A percentile compares a stretch with the other conserved stretches of the same genome.
These are phyloP conservation scores for Apodemus speciosus DNA, from an alignment of 2,113 vertebrate genomes.

Conservation along the genomic window DNA sequence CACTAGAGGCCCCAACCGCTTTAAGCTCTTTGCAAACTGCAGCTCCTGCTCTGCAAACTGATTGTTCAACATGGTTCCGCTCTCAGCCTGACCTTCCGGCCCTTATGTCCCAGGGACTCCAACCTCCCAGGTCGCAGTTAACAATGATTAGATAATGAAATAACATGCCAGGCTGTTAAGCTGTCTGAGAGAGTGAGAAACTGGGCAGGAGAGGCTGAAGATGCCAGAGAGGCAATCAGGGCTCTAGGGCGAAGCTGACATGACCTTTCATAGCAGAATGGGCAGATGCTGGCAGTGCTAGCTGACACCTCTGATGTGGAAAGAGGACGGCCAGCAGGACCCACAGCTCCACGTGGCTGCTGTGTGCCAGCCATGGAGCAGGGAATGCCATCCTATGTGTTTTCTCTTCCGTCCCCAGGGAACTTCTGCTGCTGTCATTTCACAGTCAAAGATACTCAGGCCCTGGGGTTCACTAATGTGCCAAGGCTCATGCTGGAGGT, in stretches of 20 bases:
- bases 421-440: background rate
- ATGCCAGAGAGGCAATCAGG: too few relatives aligned
- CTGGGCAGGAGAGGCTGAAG: background rate
- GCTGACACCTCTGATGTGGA: background rate
- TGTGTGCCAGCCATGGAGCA: background rate
- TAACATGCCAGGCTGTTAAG: background rate
- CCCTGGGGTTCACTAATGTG: background rate
- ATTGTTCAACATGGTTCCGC: background rate
- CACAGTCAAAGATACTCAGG: background rate
- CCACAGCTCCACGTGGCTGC: fast-evolving
- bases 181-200: background rate
- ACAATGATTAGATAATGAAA: background rate
- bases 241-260: background rate
- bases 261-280: background rate
- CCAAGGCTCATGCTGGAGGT: background rate
- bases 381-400: fast-evolving
- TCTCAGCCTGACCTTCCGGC: background rate
- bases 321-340: background rate
- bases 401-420: background rate
- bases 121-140: background rate
- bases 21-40: background rate
- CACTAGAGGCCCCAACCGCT: background rate
- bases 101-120: background rate
- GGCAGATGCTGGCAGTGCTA: background rate
- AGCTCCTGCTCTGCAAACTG: background rate